These are phyloP conservation scores for Myoxocephalus aenaeus DNA, from an alignment of 2,797 vertebrate species.

Conservation along the genomic window DNA sequence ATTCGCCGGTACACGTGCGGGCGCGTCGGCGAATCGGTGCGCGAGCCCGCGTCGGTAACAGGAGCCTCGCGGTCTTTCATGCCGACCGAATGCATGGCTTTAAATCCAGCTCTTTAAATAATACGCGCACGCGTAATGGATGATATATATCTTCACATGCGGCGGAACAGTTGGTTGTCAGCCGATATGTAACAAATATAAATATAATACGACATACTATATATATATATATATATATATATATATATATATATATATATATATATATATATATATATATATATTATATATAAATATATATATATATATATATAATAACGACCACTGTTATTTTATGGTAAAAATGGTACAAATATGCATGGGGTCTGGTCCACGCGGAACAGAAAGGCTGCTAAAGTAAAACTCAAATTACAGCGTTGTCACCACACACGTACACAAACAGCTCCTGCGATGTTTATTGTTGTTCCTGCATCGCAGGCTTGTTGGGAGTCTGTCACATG, in stretches of 20 bases:
- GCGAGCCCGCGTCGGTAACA: constrained; percentile 14
- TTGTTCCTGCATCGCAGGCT: constrained; percentile 14
- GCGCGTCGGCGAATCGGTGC: constrained; percentile 45
- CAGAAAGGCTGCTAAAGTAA: not conserved
- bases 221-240: no score
- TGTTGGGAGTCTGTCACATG: constrained; percentile 20
- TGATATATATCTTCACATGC: not conserved
- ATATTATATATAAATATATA: not conserved
- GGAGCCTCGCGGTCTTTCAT: not conserved
- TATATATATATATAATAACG: not conserved
- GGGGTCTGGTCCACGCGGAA: not conserved
- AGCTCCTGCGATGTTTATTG: not conserved
- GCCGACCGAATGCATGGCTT: not conserved
- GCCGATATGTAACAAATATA: not conserved
- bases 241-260: no score
- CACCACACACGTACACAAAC: constrained; percentile 30
- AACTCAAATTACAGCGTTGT: not conserved
- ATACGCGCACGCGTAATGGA: not conserved
- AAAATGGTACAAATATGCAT: not conserved
- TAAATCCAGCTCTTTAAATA: constrained; percentile 16
- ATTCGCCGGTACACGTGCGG: constrained; percentile 73
- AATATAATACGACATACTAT: not conserved
- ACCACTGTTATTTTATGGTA: not conserved
- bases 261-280: no score
- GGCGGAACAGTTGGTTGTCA: not conserved